phyloP scores from a whole-genome alignment of 2,113 vertebrate species.

The Rhineura floridana region DNA sequence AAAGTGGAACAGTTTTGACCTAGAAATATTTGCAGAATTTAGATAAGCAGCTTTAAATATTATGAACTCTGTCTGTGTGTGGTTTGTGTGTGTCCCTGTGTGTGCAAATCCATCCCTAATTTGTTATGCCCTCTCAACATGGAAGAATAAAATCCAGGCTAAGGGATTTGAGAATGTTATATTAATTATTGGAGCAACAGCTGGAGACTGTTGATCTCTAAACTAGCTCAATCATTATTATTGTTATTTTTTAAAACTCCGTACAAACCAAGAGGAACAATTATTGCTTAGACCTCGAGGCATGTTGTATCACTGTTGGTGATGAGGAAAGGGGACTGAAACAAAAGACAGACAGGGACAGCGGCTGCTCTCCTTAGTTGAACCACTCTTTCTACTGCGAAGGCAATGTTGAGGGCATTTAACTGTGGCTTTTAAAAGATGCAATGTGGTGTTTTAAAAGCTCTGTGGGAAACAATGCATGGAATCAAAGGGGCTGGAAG shows the following conservation, averaged over 20 bases:
- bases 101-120: conserved; percentile 38
- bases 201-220: conserved; percentile 44
- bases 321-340: not conserved
- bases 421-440: not conserved
- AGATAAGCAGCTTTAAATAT: conserved; percentile 40
- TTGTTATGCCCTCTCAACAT: conserved; percentile 34
- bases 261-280: conserved; percentile 53
- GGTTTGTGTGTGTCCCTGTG: not conserved
- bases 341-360: rapidly evolving
- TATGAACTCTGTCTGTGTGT: not conserved
- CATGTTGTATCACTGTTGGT: not conserved
- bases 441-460: rapidly evolving
- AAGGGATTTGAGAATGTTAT: conserved; percentile 10
- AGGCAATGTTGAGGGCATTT: not conserved
- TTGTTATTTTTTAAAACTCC: conserved; percentile 52
- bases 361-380: conserved; percentile 34
- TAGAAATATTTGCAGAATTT: not conserved
- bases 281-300: conserved; percentile 26
- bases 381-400: conserved; percentile 16
- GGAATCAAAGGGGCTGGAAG: not conserved
- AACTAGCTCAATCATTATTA: conserved; percentile 40
- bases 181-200: conserved; percentile 51
- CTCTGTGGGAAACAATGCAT: not conserved
- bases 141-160: conserved; percentile 27
- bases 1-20: conserved; percentile 37